These are phyloP conservation scores for Monochamus saltuarius DNA, from an alignment of 1,140 invertebrate genomes.

Conservation along the genomic window DNA sequence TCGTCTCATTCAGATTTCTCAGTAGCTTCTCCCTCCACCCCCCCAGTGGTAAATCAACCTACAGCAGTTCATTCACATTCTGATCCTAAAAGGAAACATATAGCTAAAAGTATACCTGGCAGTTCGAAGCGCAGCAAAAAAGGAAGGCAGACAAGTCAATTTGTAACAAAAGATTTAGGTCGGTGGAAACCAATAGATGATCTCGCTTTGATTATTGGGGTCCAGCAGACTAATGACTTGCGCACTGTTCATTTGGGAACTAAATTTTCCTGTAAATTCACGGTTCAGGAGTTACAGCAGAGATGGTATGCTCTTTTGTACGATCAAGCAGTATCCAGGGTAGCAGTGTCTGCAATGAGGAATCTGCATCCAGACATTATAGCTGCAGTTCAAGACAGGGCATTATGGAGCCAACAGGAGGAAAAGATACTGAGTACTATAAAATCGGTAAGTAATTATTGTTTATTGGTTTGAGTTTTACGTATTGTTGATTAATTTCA, in stretches of 20 bases:
- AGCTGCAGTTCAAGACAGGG: slow-evolving; percentile 81
- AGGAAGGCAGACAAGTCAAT: slow-evolving; percentile 62
- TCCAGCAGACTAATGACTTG: slow-evolving; percentile 91
- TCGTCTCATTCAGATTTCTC: slow-evolving; percentile 49
- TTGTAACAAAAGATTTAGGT: slow-evolving; percentile 82
- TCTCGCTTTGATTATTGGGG: slow-evolving; percentile 87
- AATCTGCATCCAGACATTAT: slow-evolving; percentile 91
- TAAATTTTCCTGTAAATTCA: slow-evolving; percentile 96
- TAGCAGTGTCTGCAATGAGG: slow-evolving; percentile 88
- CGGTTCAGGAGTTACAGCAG: slow-evolving; percentile 89
- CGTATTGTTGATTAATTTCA: slow-evolving; percentile 9
- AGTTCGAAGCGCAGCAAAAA: slow-evolving; percentile 46
- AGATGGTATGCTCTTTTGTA: slow-evolving; percentile 95
- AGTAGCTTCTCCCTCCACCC: slow-evolving; percentile 33
- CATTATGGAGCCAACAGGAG: slow-evolving; percentile 86
- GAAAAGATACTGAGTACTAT: slow-evolving; percentile 83
- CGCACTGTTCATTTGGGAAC: slow-evolving; percentile 85
- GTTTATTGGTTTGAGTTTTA: background rate
- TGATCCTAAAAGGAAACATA: slow-evolving; percentile 40
- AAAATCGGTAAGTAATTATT: slow-evolving; percentile 68
- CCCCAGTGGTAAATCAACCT: slow-evolving; percentile 22
- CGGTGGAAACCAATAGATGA: slow-evolving; percentile 98
- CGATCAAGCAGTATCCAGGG: slow-evolving; percentile 81
- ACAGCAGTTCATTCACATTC: slow-evolving; percentile 33
- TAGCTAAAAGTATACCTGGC: slow-evolving; percentile 36